A percentile compares a stretch with the other conserved stretches of the same genome.
phyloP scores from a whole-genome alignment of 2,797 vertebrate genomes.

The Ctenopoma multispine region DNA sequence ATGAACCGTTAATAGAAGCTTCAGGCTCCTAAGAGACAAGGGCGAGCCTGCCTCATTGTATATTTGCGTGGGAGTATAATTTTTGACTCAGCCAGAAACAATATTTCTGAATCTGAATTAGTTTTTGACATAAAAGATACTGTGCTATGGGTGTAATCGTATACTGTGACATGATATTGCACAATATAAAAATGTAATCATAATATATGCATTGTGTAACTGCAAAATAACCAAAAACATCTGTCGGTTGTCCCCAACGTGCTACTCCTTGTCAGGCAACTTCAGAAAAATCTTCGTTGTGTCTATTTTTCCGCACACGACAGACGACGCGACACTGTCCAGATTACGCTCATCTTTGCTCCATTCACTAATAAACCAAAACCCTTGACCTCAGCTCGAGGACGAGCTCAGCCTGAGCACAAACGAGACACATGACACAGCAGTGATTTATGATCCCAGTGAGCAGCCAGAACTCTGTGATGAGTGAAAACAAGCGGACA shows the following conservation, averaged over 20 bases:
- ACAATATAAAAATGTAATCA: not conserved
- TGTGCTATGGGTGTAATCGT: too few species aligned
- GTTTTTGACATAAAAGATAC: not conserved
- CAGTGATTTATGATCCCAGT: constrained; percentile 44
- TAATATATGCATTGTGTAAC: not conserved
- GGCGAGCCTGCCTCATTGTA: too few species aligned
- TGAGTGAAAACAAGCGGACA: constrained; percentile 27
- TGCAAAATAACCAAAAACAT: not conserved
- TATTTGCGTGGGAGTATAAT: too few species aligned
- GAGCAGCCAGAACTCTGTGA: constrained; percentile 6
- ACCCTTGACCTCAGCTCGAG: not conserved
- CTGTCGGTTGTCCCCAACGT: too few species aligned
- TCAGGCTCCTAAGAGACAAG: too few species aligned
- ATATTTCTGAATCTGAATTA: not conserved
- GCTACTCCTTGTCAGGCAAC: too few species aligned
- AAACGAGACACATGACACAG: not conserved
- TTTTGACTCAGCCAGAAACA: too few species aligned
- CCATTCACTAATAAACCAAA: too few species aligned
- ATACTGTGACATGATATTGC: not conserved
- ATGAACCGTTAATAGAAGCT: too few species aligned
- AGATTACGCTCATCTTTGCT: not conserved
- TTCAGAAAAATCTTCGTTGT: too few species aligned
- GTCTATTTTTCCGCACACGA: too few species aligned
- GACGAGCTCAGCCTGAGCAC: not conserved
- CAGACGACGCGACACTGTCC: too few species aligned